Conservation (phyloP, 2,113 vertebrate genomes). For the Mirounga angustirostris region DNA sequence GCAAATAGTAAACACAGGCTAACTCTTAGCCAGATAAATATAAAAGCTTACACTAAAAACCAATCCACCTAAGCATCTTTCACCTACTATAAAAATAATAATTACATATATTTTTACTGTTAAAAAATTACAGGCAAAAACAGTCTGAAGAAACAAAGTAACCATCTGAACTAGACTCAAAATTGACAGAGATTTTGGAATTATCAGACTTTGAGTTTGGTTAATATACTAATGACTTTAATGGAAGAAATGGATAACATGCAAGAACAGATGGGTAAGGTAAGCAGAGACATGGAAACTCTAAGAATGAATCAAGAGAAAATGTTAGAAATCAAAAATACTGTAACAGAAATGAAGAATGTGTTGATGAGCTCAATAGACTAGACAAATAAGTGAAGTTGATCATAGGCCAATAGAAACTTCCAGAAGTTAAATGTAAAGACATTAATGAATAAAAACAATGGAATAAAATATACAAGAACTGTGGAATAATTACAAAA, state of each 20-base stretch:
- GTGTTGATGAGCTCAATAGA: background rate
- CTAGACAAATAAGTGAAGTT: background rate
- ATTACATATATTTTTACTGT: background rate
- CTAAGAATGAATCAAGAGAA: background rate
- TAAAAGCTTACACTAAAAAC: background rate
- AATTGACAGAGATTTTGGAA: background rate
- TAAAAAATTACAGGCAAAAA: background rate
- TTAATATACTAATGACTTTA: background rate
- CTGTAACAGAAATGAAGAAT: background rate
- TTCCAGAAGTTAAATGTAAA: background rate
- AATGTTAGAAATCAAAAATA: background rate
- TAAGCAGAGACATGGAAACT: background rate
- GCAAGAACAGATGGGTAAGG: background rate
- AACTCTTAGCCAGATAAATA: background rate
- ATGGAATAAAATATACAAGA: background rate
- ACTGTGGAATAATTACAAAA: background rate
- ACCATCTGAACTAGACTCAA: background rate
- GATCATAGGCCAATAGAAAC: background rate
- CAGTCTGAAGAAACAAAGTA: background rate
- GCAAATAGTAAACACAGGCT: background rate
- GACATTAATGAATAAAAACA: background rate
- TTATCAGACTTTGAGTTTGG: background rate
- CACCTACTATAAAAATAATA: background rate
- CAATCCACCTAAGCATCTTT: background rate
- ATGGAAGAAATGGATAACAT: background rate